Evolutionary conservation across 1,140 invertebrate genomes (phyloP).

Genomic region (Megalopta genalis): DNA sequence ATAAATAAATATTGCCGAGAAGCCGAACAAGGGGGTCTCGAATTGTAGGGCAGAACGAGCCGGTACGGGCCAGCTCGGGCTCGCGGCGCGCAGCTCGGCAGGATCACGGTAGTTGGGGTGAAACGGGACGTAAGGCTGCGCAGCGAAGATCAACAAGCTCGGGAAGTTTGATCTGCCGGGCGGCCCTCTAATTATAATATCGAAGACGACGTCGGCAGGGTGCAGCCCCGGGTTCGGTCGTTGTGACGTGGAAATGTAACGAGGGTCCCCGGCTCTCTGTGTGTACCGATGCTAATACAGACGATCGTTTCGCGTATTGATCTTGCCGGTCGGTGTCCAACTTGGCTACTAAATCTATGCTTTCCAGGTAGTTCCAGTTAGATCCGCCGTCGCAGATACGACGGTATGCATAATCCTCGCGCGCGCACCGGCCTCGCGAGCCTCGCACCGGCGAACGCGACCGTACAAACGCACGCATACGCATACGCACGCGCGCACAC

Average conservation of each 20-base stretch:
- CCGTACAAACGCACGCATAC: background rate
- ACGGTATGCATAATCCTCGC: conserved; percentile 33
- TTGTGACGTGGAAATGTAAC: conserved; percentile 27
- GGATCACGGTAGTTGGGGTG: no score
- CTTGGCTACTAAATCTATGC: conserved; percentile 15
- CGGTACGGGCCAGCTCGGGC: no score
- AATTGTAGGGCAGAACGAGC: no score
- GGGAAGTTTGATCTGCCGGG: background rate
- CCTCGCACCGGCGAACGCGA: no score
- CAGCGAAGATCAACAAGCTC: background rate
- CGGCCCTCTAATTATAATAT: conserved; percentile 41
- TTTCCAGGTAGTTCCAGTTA: conserved; percentile 7
- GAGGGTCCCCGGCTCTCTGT: background rate
- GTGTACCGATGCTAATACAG: conserved; percentile 24
- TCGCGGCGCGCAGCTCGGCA: no score
- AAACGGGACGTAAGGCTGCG: background rate
- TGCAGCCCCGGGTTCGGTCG: conserved; percentile 16
- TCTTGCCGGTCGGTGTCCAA: conserved; percentile 24
- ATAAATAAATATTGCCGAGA: no score
- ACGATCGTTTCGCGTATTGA: conserved; percentile 48
- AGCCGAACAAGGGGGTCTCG: no score
- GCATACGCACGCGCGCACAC: no score
- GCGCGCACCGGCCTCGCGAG: conserved; percentile 11
- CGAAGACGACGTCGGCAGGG: conserved; percentile 15
- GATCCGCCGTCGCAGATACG: conserved; percentile 19